Base-by-base conservation (phyloP, 2,888 invertebrate genomes). In the Xanthorhoe spadicearia region DNA sequence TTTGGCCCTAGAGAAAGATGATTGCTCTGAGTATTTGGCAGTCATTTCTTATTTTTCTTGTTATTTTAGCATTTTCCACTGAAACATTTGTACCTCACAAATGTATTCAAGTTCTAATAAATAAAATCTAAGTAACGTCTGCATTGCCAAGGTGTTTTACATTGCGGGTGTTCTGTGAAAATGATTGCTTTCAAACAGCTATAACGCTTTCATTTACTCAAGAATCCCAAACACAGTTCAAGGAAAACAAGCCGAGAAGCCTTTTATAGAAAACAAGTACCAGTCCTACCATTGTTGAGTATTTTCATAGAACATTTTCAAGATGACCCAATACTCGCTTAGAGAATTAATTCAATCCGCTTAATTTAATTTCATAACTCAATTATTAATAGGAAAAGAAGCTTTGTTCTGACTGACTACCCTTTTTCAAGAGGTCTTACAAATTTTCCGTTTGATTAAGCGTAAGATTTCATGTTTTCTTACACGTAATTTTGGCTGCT, bases 141-240 rank as follows among this genome's bases (percentile, higher is more conserved):
- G 72, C 50, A 64, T 74, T 75, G 77, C 83, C 78, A 82, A 84
- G 85, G 73, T 78, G 76, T 77, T 83, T 79, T 83, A 83, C 81
- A 81, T 83, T 83, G 84, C 80, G 80, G 75, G 77, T 76, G 80
- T 88, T 89, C 85, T 79, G 77, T 83, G 89, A 83, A 91, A 87
- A 86, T 81, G 84, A 81, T 80, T 86, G 85, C 90, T 87, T 90
- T 90, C 86, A 90, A 91, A 90, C 87, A 89, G 80, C 38, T 43
- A 43, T 13, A 3, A 13, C 78, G 83, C 79, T 86, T 87, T 89
- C 90, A 89, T 89, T 89, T 87, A 87, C 85, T 78, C 77, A 84
- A 81, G 88, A 90, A 90, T 92, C 86, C 82, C 83, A 89, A 90
- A 88, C 90, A 90, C 72, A 73, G 82, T 77, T 80, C 80, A 85